These are phyloP conservation scores for Ormia ochracea DNA, from an alignment of 2,888 invertebrate species.

Conservation along the genomic window DNA sequence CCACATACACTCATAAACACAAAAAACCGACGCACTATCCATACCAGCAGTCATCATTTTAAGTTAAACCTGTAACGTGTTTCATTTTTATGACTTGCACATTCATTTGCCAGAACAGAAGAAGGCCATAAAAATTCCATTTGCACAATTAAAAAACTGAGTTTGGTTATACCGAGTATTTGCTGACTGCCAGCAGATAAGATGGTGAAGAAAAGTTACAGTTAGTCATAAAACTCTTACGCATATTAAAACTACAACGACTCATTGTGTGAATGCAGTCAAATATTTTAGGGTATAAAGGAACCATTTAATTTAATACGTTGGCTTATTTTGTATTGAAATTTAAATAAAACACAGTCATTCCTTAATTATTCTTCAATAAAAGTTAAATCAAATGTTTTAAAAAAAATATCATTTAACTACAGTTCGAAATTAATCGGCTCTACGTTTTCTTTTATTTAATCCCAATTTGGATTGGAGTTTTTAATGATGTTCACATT, in stretches of 20 bases:
- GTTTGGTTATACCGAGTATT: background rate
- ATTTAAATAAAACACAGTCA: too few relatives aligned
- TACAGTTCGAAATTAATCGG: too few relatives aligned
- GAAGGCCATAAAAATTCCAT: constrained; percentile 35
- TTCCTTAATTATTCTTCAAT: too few relatives aligned
- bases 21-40: background rate
- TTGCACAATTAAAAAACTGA: constrained; percentile 43
- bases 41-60: constrained; percentile 3
- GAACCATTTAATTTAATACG: background rate
- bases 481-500: too few relatives aligned
- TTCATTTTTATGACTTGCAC: constrained; percentile 5
- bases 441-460: too few relatives aligned
- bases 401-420: too few relatives aligned
- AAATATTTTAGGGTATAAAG: background rate
- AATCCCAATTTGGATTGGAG: too few relatives aligned
- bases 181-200: background rate
- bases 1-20: background rate
- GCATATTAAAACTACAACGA: background rate
- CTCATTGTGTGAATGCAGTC: background rate
- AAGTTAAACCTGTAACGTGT: constrained; percentile 13
- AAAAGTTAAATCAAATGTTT: too few relatives aligned
- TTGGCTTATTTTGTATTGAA: too few relatives aligned
- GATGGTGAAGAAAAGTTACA: background rate
- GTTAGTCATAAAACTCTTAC: background rate
- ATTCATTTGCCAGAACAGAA: background rate